Conservation (phyloP, 2,797 vertebrate species). For the Florisuga fusca region DNA sequence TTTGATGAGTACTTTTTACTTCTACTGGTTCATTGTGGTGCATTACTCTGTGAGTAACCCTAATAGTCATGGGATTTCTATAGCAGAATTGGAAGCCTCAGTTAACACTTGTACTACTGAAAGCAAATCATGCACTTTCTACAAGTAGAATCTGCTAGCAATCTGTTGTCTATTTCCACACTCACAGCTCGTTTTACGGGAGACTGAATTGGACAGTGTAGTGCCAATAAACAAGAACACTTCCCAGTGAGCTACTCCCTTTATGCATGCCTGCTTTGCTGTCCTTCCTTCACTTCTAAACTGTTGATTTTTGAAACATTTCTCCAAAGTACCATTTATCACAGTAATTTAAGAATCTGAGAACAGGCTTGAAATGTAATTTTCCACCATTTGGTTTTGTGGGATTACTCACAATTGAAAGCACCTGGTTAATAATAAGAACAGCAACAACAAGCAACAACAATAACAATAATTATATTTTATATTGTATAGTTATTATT, state of each 20-base stretch:
- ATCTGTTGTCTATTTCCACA: background rate
- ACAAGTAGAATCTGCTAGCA: background rate
- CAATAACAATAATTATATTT: no score
- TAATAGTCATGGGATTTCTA: background rate
- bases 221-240: background rate
- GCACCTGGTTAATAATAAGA: background rate
- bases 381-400: background rate
- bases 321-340: background rate
- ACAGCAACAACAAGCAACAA: no score
- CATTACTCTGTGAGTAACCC: background rate
- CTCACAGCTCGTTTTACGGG: background rate
- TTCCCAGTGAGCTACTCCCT: background rate
- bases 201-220: background rate
- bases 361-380: background rate
- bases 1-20: background rate
- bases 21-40: background rate
- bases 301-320: background rate
- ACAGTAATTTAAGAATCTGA: background rate
- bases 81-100: background rate
- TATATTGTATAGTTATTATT: no score
- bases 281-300: background rate
- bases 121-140: background rate
- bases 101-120: background rate
- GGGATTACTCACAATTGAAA: background rate
- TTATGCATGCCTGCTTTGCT: background rate